Evolutionary conservation across 2,888 invertebrate species (phyloP), one percentile per base, ranked within the genome.

Genomic region (Eupelmus urozonus): DNA sequence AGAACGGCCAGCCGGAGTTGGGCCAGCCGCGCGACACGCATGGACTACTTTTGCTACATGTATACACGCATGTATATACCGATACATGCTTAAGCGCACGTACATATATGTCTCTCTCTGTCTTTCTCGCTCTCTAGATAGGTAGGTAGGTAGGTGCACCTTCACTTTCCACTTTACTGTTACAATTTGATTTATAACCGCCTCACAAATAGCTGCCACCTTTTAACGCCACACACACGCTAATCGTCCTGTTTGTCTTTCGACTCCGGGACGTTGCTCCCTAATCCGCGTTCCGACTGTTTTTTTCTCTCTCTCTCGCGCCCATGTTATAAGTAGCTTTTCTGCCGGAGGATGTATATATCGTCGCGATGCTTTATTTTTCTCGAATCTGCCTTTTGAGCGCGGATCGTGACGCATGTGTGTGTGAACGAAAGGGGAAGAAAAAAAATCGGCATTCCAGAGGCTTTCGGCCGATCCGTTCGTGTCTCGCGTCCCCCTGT

Each of bases 101-200:
- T 69, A 57, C 45, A 7, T 79, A 81, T n/a, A n/a, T n/a, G n/a
- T n/a, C n/a, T n/a, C n/a, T n/a, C n/a, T n/a, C n/a, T n/a, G n/a
- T n/a, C n/a, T n/a, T 40, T 45, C 23, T 25, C 34, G 20, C 60
- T 16, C n/a, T 34, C 3, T 34, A 34, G 3, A 34, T 5, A 34
- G 3, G 34, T 34, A 34, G 3, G 34, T 34, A 45, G 13, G n/a
- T n/a, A 13, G 2, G 55, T 73, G 85, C 84, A 87, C 88, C 88
- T 88, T 88, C 88, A 88, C 88, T 88, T 88, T 88, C 85, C 87
- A 85, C 85, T 86, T 84, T 83, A 78, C 84, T 82, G 83, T 81
- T 83, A 82, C 83, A 78, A 80, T 77, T 77, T 72, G 49, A 65
- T 65, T 76, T n/a, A 53, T n/a, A 53, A 80, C n/a, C 71, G 65